These are phyloP conservation scores for Sphecodes monilicornis DNA, from an alignment of 2,888 invertebrate species.

Conservation along the genomic window DNA sequence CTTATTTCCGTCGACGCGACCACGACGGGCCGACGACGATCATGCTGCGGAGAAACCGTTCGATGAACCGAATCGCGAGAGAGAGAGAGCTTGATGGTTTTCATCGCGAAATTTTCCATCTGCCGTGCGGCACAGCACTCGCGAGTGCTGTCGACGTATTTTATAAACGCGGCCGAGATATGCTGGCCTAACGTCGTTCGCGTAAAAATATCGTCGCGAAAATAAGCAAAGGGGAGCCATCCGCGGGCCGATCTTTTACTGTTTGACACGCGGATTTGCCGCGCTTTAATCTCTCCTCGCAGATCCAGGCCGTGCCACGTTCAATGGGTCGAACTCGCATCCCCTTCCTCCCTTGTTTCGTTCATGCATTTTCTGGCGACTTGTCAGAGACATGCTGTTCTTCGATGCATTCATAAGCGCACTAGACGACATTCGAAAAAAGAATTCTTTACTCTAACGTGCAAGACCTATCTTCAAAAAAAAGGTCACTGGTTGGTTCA, in stretches of 20 bases:
- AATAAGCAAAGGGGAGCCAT: constrained; percentile 70
- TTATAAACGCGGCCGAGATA: constrained; percentile 42
- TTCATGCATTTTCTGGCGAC: constrained; percentile 5
- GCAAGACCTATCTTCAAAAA: neutral
- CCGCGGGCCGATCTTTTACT: constrained; percentile 61
- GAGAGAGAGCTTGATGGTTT: neutral
- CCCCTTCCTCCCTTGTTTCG: neutral
- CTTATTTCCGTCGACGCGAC: neutral
- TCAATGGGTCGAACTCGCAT: neutral
- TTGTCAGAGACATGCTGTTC: neutral
- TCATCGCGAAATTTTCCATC: constrained; percentile 53
- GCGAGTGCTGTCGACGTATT: constrained; percentile 38
- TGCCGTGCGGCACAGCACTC: constrained; percentile 20
- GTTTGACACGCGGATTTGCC: constrained; percentile 58
- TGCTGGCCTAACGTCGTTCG: constrained; percentile 40
- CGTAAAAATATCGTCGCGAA: constrained; percentile 75
- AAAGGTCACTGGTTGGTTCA: neutral
- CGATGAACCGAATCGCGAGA: neutral
- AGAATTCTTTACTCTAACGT: neutral
- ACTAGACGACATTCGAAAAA: neutral
- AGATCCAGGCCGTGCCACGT: neutral
- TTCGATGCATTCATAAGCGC: neutral
- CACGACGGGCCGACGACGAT: neutral
- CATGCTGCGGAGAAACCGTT: neutral
- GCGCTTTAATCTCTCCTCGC: neutral